Evolutionary conservation across 2,113 vertebrate species (phyloP), one percentile per base, ranked within the genome.

Genomic region (Phalacrocorax brasilianus): DNA sequence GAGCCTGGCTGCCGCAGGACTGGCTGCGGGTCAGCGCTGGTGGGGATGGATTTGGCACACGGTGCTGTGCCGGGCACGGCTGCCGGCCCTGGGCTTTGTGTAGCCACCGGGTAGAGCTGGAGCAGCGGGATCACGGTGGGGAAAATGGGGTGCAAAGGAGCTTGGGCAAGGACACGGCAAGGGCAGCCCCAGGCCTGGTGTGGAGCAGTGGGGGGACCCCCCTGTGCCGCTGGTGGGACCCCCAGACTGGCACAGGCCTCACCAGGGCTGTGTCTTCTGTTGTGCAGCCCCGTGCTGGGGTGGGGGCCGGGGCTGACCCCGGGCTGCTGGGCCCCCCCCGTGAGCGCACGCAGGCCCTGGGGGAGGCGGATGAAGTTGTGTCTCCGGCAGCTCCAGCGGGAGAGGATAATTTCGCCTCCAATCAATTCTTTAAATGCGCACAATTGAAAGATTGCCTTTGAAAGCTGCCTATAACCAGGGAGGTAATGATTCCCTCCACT

Each of bases 401-500:
- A 96, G 87, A 95, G 87, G 93, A 95, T 97, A 97, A 96, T 97
- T 97, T 95, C 17, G 4, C 89, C 88, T 96, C 94, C 79, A 95
- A 97, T 97, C 97, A 97, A 97, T 97, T 92, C 97, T 95, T 97
- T 97, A 97, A 97, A 96, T 94, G 94, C 2, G 3, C 95, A 88
- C 95, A 96, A 97, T 97, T 97, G 97, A 97, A 97, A 97, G 95
- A 97, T 97, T 96, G 96, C 97, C 63, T 91, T 73, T 95, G 96
- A 97, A 94, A 96, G 96, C 94, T 87, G 97, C 94, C 97, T 97
- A 92, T 96, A 97, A 96, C 86, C 93, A 91, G 89, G 62, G 81
- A 94, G 82, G 91, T 96, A 97, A 97, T 97, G 96, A 96, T 96
- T 97, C 89, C 89, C 94, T 95, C 65, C 70, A 89, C 91, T 86